These are phyloP conservation scores for Drosophila quasianomalipes DNA, from an alignment of 2,888 invertebrate genomes.

Conservation along the genomic window DNA sequence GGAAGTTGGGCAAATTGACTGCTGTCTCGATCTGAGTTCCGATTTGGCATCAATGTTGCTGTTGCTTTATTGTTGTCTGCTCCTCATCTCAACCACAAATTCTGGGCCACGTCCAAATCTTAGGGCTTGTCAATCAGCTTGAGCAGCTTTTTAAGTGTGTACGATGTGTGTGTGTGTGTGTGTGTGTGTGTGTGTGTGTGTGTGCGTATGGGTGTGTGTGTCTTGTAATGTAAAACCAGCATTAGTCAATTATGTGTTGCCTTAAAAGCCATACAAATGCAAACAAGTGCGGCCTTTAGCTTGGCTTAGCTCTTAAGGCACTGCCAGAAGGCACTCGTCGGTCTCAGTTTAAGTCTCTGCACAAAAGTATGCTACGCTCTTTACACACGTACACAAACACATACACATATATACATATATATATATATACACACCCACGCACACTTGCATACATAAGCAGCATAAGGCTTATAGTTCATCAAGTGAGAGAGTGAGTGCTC, in stretches of 20 bases:
- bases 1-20: constrained; percentile 54
- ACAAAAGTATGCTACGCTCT: constrained; percentile 43
- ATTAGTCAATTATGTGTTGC: constrained; percentile 54
- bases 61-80: constrained; percentile 32
- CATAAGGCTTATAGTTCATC: constrained; percentile 52
- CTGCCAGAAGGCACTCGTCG: constrained; percentile 13
- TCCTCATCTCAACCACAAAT: constrained; percentile 38
- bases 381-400: constrained; percentile 19
- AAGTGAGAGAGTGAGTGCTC: constrained; percentile 32
- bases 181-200: constrained; percentile 11
- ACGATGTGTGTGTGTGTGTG: constrained; percentile 14
- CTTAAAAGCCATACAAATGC: constrained; percentile 53
- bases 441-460: constrained; percentile 36
- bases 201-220: constrained; percentile 9
- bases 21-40: constrained; percentile 22
- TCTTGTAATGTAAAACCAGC: constrained; percentile 59
- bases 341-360: constrained; percentile 2
- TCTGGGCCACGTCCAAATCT: constrained; percentile 49
- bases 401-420: constrained; percentile 14
- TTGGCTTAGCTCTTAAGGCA: constrained; percentile 48
- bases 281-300: constrained; percentile 52
- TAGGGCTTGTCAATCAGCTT: constrained; percentile 56
- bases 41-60: constrained; percentile 49
- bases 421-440: constrained; percentile 11
- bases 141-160: constrained; percentile 24